Conservation (phyloP, 2,888 invertebrate species). For the Melieria omissa region DNA sequence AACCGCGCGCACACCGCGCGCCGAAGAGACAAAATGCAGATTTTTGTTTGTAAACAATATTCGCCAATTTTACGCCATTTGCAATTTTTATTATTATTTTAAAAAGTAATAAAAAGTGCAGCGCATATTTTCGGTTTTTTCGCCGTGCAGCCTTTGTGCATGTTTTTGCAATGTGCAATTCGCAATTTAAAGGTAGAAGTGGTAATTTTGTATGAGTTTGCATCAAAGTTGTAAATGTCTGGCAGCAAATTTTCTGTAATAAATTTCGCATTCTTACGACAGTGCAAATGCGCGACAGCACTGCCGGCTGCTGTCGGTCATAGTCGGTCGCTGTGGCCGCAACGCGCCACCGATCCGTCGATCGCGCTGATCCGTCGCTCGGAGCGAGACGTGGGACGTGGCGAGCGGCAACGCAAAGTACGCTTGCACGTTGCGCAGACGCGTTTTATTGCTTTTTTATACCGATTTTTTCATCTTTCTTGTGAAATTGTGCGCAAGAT, state of each 20-base stretch:
- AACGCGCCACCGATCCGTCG: neutral
- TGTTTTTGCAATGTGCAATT: conserved; percentile 26
- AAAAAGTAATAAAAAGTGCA: conserved; percentile 28
- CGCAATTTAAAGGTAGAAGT: conserved; percentile 26
- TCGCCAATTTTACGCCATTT: conserved; percentile 34
- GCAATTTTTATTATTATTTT: conserved; percentile 34
- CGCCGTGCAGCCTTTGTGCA: neutral
- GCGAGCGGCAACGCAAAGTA: neutral
- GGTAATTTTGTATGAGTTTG: conserved; percentile 35
- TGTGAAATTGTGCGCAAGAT: conserved; percentile 39
- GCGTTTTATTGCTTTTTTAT: conserved; percentile 57
- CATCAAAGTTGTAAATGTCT: conserved; percentile 58
- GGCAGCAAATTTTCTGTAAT: conserved; percentile 52
- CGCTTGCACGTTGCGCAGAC: conserved; percentile 57
- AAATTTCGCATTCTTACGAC: conserved; percentile 53
- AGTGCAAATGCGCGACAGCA: conserved; percentile 43
- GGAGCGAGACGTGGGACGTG: neutral
- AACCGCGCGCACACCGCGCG: conserved; percentile 13
- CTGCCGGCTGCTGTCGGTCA: conserved; percentile 9
- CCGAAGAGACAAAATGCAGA: conserved; percentile 23
- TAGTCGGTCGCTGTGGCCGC: neutral
- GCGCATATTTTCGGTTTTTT: conserved; percentile 31
- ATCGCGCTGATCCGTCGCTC: neutral
- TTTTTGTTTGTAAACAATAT: conserved; percentile 19
- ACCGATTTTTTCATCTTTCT: conserved; percentile 45